These are phyloP conservation scores for Hydrochoerus hydrochaeris DNA, from an alignment of 2,113 vertebrate genomes.

Conservation along the genomic window DNA sequence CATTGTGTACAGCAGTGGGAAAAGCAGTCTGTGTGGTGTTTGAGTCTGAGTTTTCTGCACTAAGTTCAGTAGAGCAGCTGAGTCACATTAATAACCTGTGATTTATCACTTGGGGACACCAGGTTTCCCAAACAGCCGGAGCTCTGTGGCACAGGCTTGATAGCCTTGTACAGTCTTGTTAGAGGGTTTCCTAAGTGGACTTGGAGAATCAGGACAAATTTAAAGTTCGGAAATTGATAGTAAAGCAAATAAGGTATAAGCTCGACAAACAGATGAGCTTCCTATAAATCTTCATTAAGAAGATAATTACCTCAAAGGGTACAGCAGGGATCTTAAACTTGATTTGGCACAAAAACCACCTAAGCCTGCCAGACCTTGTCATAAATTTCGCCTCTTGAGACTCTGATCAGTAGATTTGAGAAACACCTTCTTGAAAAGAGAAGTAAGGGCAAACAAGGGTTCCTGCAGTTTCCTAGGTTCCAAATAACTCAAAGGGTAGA, in stretches of 20 bases:
- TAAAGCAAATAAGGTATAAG: neutral
- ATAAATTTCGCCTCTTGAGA: neutral
- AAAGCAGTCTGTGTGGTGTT: neutral
- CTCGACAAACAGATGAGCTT: neutral
- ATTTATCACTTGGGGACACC: neutral
- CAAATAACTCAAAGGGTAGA: neutral
- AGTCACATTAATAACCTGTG: too few species aligned
- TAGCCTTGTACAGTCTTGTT: rapidly evolving
- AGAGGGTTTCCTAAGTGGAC: neutral
- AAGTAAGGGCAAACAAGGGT: neutral
- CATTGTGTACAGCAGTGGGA: neutral
- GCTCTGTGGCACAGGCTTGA: rapidly evolving
- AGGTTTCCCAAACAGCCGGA: neutral
- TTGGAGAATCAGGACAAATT: neutral
- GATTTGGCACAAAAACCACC: neutral
- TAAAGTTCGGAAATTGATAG: neutral
- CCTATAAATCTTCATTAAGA: neutral
- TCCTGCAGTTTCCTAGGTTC: neutral
- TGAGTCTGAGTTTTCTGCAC: neutral
- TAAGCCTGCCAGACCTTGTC: neutral
- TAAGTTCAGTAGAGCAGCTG: neutral
- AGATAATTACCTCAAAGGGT: neutral
- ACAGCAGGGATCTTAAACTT: neutral
- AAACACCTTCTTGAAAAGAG: neutral
- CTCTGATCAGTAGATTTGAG: neutral